Percentiles rank a stretch among this genome's conserved stretches.
Conservation (phyloP, 1,140 invertebrate species). For the Hyles euphorbiae region DNA sequence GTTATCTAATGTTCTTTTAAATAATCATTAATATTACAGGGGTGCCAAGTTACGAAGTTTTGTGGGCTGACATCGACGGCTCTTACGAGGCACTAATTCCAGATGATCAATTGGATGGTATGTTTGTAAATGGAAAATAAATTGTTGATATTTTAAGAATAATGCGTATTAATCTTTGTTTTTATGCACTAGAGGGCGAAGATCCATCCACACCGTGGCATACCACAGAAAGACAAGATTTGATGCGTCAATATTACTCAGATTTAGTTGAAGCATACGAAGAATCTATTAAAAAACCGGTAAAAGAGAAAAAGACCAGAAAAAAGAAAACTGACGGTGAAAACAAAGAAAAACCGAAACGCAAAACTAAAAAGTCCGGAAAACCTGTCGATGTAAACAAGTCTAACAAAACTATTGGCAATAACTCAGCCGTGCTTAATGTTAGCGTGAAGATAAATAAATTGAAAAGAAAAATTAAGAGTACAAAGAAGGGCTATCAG, state of each 20-base stretch:
- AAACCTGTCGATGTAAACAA: conserved; percentile 31
- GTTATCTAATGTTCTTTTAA: no score
- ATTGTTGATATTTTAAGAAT: no score
- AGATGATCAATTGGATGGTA: conserved; percentile 73
- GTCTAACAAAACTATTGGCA: conserved; percentile 47
- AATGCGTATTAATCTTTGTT: conserved; percentile 9
- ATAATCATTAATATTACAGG: conserved; percentile 34
- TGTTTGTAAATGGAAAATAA: neutral
- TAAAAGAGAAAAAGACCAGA: conserved; percentile 74
- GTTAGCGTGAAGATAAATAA: conserved; percentile 55
- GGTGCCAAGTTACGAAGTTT: conserved; percentile 82
- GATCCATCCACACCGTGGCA: conserved; percentile 73
- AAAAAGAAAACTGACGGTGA: conserved; percentile 50
- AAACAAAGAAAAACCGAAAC: conserved; percentile 65
- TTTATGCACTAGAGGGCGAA: conserved; percentile 59
- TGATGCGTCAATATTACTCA: conserved; percentile 81
- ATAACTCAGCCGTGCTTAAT: conserved; percentile 35
- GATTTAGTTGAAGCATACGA: conserved; percentile 74
- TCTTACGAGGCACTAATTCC: conserved; percentile 77
- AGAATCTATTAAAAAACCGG: conserved; percentile 74
- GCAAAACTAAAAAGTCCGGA: conserved; percentile 47
- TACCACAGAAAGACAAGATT: conserved; percentile 81
- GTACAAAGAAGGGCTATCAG: conserved; percentile 31
- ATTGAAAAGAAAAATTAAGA: conserved; percentile 49
- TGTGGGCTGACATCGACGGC: conserved; percentile 78